Evolutionary conservation across 1,140 invertebrate species (phyloP), one percentile per base, ranked within the genome.

Genomic region (Drosophila rhopaloa): DNA sequence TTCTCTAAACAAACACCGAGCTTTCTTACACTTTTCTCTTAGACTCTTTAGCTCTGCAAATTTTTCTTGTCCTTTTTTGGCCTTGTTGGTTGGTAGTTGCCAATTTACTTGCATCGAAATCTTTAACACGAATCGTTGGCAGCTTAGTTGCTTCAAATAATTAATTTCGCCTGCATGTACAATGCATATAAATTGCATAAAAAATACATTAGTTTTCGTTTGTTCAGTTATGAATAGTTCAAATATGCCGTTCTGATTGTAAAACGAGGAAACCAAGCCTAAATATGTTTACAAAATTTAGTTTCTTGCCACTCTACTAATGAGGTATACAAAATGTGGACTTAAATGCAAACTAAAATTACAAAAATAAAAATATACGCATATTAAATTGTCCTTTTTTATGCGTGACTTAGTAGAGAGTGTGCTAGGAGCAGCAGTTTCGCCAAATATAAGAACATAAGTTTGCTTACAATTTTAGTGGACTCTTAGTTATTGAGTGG

Each of bases 271-370:
- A 76, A 81, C 57, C 59, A 60, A 86, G 78, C 71, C 78, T 76
- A 79, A 76, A 61, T 67, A 76, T 47, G 63, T 53, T 14, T 68
- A 75, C 59, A 59, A 59, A 81, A 88, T 82, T 82, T 88, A 86
- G 83, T 88, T 76, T 47, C 47, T 88, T 79, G 83, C 82, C 81
- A 81, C 81, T 82, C 75, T 58, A 86, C 79, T 88, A 88, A 86
- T 86, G 83, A 86, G 83, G 83, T 86, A 86, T 86, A 86, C 72
- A 82, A 65, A 88, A 73, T 68, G 70, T 78, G 83, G 65, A 66
- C 78, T 85, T 70, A 81, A 81, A 67, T 60, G 73, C 73, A 38
- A 79, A 79, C 58, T 55, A 71, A 71, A 71, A 50, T 37, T 71
- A 71, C 47, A 66, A 50, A 83, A 81, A 63, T 63, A 58, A 65